Evolutionary conservation across 30 jellyfish, hydroid and myxozoan species (phyloP).

Genomic region (Nemopilema nomurai): DNA sequence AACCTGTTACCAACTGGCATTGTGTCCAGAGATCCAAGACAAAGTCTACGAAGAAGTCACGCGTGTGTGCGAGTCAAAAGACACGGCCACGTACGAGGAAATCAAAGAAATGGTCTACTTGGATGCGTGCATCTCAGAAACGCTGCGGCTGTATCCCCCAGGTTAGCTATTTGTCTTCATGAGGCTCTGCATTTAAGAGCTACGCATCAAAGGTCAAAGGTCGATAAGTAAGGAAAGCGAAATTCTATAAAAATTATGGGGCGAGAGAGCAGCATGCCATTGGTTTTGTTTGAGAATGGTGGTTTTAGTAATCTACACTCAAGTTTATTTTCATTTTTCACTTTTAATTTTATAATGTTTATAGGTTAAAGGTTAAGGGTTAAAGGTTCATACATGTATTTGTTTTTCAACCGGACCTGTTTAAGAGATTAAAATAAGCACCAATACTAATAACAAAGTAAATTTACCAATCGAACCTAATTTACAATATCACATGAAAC

Average conservation of each 20-base stretch:
- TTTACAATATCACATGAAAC: neutral
- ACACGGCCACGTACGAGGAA: constrained; percentile 47
- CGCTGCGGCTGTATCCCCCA: constrained; percentile 68
- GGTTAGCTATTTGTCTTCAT: too few species aligned
- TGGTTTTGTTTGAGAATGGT: too few species aligned
- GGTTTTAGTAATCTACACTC: too few species aligned
- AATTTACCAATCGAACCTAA: too few species aligned
- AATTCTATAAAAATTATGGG: too few species aligned
- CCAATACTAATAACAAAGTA: neutral
- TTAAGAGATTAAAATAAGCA: neutral
- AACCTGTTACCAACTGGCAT: constrained; percentile 52
- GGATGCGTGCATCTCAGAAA: constrained; percentile 72
- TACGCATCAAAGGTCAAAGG: too few species aligned
- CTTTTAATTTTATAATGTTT: neutral
- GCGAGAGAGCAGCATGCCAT: too few species aligned
- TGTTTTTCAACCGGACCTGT: neutral
- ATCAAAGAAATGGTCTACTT: constrained; percentile 54
- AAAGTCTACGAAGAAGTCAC: constrained; percentile 41
- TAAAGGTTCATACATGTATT: neutral
- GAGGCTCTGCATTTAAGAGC: too few species aligned
- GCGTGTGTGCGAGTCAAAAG: constrained; percentile 37
- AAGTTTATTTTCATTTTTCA: too few species aligned
- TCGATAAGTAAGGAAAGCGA: too few species aligned
- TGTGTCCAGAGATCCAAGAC: too few species aligned
- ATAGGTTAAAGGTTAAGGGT: neutral